These are phyloP conservation scores for Xiphias gladius DNA, from an alignment of 2,113 vertebrate genomes.

Conservation along the genomic window DNA sequence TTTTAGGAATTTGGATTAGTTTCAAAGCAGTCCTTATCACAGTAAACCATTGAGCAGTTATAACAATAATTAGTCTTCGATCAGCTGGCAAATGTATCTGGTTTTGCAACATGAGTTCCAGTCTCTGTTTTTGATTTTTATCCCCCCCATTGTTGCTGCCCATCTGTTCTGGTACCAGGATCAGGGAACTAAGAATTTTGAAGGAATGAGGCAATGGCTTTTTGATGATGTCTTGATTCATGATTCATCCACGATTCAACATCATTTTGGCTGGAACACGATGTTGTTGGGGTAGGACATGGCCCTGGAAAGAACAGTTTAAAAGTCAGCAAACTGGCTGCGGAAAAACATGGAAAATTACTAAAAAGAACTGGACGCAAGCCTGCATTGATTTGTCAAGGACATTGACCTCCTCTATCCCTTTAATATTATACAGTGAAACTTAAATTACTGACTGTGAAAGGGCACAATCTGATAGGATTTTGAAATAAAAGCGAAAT, in stretches of 20 bases:
- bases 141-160: background rate
- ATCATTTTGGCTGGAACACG: background rate
- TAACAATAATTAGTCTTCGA: background rate
- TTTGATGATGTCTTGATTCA: background rate
- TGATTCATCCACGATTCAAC: conserved; percentile 9
- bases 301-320: conserved; percentile 1
- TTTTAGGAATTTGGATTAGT: background rate
- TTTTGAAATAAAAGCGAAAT: no score
- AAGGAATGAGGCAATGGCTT: background rate
- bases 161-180: background rate
- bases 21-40: background rate
- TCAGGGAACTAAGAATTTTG: background rate
- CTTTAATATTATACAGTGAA: background rate
- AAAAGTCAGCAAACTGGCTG: background rate
- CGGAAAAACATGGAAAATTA: background rate
- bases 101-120: background rate
- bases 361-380: background rate
- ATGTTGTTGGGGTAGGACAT: background rate
- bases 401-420: background rate
- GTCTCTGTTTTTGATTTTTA: background rate
- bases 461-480: background rate
- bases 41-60: background rate
- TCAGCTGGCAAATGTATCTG: background rate
- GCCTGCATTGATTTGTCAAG: background rate
- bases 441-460: no score